Evolutionary conservation across 1,140 invertebrate species (phyloP).

Genomic region (Scaptomyza hsui): DNA sequence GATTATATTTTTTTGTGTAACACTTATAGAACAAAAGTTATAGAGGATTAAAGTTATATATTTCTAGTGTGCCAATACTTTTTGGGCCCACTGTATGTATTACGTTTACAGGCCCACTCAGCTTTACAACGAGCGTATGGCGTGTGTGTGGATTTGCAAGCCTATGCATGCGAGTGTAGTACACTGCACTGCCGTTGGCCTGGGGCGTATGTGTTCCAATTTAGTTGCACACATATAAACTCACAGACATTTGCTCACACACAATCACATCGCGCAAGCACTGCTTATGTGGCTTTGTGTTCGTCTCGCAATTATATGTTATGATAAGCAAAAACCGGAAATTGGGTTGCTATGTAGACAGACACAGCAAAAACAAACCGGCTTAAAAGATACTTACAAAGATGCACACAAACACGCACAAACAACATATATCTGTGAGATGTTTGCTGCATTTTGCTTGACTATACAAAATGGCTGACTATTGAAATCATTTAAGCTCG

Average conservation of each 20-base stretch:
- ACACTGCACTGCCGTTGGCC: slow-evolving; percentile 76
- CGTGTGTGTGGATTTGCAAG: slow-evolving; percentile 25
- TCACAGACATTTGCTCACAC: too few species aligned
- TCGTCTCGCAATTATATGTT: slow-evolving; percentile 73
- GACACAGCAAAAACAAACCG: slow-evolving; percentile 52
- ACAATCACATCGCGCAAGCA: too few species aligned
- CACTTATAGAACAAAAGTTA: too few species aligned
- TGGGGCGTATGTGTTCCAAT: slow-evolving; percentile 77
- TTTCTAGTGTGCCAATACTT: too few species aligned
- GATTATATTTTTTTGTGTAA: too few species aligned
- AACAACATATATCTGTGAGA: slow-evolving; percentile 47
- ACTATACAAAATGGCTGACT: slow-evolving; percentile 49
- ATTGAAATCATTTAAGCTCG: slow-evolving; percentile 80
- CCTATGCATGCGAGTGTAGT: slow-evolving; percentile 31
- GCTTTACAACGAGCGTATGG: slow-evolving; percentile 75
- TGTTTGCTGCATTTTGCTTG: slow-evolving; percentile 61
- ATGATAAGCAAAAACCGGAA: slow-evolving; percentile 81
- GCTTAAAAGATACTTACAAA: slow-evolving; percentile 52
- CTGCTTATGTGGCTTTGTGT: slow-evolving; percentile 40
- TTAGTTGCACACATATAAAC: slow-evolving; percentile 57
- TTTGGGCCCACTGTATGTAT: too few species aligned
- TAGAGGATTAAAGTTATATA: too few species aligned
- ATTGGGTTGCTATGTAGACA: slow-evolving; percentile 79
- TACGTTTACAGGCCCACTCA: too few species aligned
- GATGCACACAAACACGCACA: slow-evolving; percentile 22